Evolutionary conservation across 2,797 vertebrate genomes (phyloP), one percentile per base, ranked within the genome.

Genomic region (Lithobates sylvaticus): DNA sequence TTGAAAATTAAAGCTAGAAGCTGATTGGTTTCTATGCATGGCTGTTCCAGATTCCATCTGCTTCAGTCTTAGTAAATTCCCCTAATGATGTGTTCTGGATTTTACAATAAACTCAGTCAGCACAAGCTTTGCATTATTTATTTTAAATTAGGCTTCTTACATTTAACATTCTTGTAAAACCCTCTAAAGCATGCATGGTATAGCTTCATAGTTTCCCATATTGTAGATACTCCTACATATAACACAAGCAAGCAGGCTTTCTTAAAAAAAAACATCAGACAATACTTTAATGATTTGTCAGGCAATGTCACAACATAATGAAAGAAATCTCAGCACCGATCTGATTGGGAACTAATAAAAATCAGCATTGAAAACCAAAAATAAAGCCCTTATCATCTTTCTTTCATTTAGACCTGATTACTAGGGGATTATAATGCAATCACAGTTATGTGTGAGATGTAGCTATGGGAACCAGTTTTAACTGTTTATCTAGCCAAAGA

Each of bases 401-500:
- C 96, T 98, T 98, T 99, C 98, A 99, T 99, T 99, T 98, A 98
- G 97, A 97, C 96, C 97, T 99, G 98, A 99, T 99, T 99, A 98
- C 97, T 96, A 95, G 95, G 95, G 97, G 98, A 99, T 99, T 99
- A 99, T 99, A 99, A 99, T 98, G 97, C 97, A 99, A 99, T 99
- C 98, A 99, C 96, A 95, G 97, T 95, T 96, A 97, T 97, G 97
- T 97, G 97, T 97, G 97, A 99, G 97, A 96, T 95, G 98, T 99
- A 98, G 97, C 98, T 97, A 99, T 99, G 98, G 98, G 97, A 99
- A 99, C 98, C 95, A 96, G 96, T 97, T 98, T 98, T 98, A 98
- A 98, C 97, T 98, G 97, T 98, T 98, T 99, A 99, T 99, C 98
- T 98, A 96, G 95, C 97, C 96, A 94, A 97, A 97, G 96, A 99